Conservation (phyloP, 2,888 invertebrate species). For the Seira musarum region DNA sequence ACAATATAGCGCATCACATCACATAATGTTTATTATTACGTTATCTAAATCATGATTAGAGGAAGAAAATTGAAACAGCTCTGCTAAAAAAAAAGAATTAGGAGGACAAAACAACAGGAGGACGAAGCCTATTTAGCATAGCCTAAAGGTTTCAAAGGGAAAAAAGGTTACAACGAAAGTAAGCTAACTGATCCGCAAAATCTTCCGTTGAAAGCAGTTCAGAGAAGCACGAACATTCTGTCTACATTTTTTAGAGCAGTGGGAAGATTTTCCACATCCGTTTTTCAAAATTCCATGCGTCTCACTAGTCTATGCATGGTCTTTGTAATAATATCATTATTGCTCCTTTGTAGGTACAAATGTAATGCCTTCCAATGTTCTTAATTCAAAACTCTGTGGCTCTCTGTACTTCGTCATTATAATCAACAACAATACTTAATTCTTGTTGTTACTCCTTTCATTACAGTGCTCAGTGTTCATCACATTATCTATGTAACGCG, state of each 20-base stretch:
- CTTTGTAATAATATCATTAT: conserved; percentile 45
- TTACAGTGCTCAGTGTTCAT: conserved; percentile 47
- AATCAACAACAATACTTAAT: background rate
- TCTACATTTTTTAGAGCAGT: background rate
- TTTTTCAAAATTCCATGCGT: background rate
- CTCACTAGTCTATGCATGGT: background rate
- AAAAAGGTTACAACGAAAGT: background rate
- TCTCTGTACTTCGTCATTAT: background rate
- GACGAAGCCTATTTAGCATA: background rate
- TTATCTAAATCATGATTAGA: conserved; percentile 32
- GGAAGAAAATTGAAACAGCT: conserved; percentile 8
- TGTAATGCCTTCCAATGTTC: too few species aligned
- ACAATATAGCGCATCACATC: conserved; percentile 14
- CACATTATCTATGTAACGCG: conserved; percentile 7
- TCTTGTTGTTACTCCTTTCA: conserved; percentile 36
- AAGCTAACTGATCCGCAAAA: background rate
- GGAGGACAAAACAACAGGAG: background rate
- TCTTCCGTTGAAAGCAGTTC: background rate
- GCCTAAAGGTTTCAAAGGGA: background rate
- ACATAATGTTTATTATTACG: conserved; percentile 48
- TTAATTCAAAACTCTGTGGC: background rate
- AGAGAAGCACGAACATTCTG: background rate
- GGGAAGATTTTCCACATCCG: background rate
- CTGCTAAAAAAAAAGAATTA: background rate
- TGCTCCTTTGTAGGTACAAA: background rate